Percentiles rank a stretch among this genome's conserved stretches.
phyloP scores from a whole-genome alignment of 1,140 invertebrate genomes.

The Atta texana region DNA sequence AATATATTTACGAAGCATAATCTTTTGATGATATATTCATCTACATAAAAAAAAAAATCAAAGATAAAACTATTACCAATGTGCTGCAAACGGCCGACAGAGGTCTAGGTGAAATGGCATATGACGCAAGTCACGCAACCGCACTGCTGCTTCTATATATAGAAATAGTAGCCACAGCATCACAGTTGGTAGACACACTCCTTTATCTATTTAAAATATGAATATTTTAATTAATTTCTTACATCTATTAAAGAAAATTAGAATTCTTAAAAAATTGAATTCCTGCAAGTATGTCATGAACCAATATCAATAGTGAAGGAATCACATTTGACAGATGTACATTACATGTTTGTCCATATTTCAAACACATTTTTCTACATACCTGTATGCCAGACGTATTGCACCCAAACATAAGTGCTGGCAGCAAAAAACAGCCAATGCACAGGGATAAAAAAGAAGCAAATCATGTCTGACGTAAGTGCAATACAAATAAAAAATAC shows the following conservation, averaged over 20 bases:
- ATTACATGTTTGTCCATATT: neutral
- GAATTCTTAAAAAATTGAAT: neutral
- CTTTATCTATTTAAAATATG: slow-evolving; percentile 90
- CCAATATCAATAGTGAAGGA: neutral
- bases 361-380: slow-evolving; percentile 79
- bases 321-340: neutral
- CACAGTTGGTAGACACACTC: slow-evolving; percentile 97
- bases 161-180: slow-evolving; percentile 98
- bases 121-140: slow-evolving; percentile 94
- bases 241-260: neutral
- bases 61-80: slow-evolving; percentile 91
- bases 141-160: slow-evolving; percentile 96
- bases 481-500: slow-evolving; percentile 99
- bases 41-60: neutral
- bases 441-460: slow-evolving; percentile 99
- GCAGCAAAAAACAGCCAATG: slow-evolving; percentile 99
- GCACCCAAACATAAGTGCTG: slow-evolving; percentile 99
- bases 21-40: neutral
- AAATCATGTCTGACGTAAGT: slow-evolving; percentile 99
- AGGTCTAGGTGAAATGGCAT: slow-evolving; percentile 96
- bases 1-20: slow-evolving; percentile 1
- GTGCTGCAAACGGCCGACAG: slow-evolving; percentile 98
- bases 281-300: neutral
- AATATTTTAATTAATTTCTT: slow-evolving; percentile 22
- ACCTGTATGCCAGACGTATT: slow-evolving; percentile 99